Evolutionary conservation across 1,140 invertebrate species (phyloP), one percentile per base, ranked within the genome.

Genomic region (Drosophila pectinifera): DNA sequence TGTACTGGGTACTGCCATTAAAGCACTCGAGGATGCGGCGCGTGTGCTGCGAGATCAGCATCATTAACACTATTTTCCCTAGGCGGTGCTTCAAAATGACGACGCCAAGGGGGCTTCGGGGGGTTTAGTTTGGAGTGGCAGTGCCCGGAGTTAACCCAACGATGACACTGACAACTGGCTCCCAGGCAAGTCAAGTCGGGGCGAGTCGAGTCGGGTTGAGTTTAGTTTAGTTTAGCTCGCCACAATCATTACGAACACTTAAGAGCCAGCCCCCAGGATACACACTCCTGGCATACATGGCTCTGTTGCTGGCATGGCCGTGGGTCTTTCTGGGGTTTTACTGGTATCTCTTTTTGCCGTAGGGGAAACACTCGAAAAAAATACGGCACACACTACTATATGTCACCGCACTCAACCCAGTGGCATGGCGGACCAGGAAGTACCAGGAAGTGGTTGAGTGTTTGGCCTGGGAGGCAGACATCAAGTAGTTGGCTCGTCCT

Each of bases 31-130:
- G 54, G 48, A 65, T 75, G 67, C 48, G 72, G 77, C 58, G 79
- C 84, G 79, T 73, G 79, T 76, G 79, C 79, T 58, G 54, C 51
- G 75, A 88, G 84, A 89, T 84, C 83, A 89, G 80, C 84, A 88
- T 88, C 84, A 88, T 88, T 88, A 88, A 84, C 80, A 88, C 84
- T 88, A 88, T 84, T 88, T 88, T 88, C 84, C 84, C 84, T 64
- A 80, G 84, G 76, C 78, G 77, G 80, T 89, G 62, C 84, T 88
- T 89, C 80, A 80, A 46, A 51, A 67, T 61, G 73, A 74, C 81
- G 76, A 83, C 65, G 45, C 36, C 49, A 13, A 22, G 36, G 18
- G 43, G 22, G 11, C 16, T 16, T 14, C 18, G 43, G 24, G 13
- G 28, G 42, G 22, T 22, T 18, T 26, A 36, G n/a, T 16, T 13